Conservation (phyloP, 1,140 invertebrate genomes). For the Macrobrachium nipponense region DNA sequence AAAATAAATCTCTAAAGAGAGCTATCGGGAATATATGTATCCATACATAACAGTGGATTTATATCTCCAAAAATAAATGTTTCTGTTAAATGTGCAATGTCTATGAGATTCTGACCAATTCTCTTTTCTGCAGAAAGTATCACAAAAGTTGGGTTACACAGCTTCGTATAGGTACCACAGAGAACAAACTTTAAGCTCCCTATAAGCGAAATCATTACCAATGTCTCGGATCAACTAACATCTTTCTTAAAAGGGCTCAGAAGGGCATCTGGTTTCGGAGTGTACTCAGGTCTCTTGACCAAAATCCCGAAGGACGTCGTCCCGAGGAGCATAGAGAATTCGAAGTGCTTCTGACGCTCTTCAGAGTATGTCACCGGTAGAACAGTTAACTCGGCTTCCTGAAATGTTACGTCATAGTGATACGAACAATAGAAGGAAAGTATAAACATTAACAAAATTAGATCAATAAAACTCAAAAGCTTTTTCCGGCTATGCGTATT, state of each 20-base stretch:
- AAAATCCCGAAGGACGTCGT: constrained; percentile 81
- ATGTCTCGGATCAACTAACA: constrained; percentile 62
- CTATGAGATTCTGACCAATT: too few relatives aligned
- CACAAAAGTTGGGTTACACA: too few relatives aligned
- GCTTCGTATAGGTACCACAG: too few relatives aligned
- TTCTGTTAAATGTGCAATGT: too few relatives aligned
- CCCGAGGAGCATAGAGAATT: constrained; percentile 78
- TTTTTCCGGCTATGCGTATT: neutral
- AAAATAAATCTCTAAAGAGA: too few relatives aligned
- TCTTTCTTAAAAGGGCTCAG: constrained; percentile 81
- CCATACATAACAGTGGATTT: too few relatives aligned
- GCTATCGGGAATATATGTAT: too few relatives aligned
- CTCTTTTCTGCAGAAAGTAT: too few relatives aligned
- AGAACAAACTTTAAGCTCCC: too few relatives aligned
- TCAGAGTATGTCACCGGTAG: constrained; percentile 80
- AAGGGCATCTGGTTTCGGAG: constrained; percentile 84
- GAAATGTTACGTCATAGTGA: constrained; percentile 50
- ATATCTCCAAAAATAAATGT: too few relatives aligned
- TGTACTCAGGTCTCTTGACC: constrained; percentile 81
- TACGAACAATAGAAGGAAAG: neutral
- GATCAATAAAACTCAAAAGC: neutral
- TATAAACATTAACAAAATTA: too few relatives aligned
- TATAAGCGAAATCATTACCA: neutral
- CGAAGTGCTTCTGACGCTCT: constrained; percentile 72
- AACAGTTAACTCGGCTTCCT: constrained; percentile 82